These are phyloP conservation scores for Pseudomyrmex dendroicus DNA, from an alignment of 1,140 invertebrate species.

Conservation along the genomic window DNA sequence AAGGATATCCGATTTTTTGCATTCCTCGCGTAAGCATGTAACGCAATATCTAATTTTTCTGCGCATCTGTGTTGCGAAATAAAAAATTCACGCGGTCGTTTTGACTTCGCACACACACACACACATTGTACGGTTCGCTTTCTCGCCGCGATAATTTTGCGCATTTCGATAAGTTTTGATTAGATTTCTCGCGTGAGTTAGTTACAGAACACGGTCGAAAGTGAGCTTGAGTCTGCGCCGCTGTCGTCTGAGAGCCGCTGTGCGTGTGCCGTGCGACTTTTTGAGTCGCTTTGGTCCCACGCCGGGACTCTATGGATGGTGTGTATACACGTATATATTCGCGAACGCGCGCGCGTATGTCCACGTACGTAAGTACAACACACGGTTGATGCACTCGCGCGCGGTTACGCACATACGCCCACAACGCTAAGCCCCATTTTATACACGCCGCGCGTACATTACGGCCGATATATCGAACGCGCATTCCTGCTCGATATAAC, in stretches of 20 bases:
- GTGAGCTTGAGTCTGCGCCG: constrained; percentile 13
- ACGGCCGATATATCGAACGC: constrained; percentile 50
- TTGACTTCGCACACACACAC: not conserved
- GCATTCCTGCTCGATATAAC: constrained; percentile 46
- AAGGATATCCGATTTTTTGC: too few species aligned
- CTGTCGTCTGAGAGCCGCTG: constrained; percentile 80
- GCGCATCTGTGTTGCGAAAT: too few species aligned
- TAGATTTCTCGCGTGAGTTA: constrained; percentile 28
- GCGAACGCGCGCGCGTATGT: constrained; percentile 3
- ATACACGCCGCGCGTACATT: constrained; percentile 46
- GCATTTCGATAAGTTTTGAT: constrained; percentile 27
- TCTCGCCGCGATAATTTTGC: constrained; percentile 12
- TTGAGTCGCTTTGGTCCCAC: constrained; percentile 84
- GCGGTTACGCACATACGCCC: constrained; percentile 35
- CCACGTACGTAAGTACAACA: not conserved
- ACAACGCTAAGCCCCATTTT: constrained; percentile 18
- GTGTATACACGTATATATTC: constrained; percentile 34
- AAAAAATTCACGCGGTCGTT: not conserved
- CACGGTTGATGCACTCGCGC: constrained; percentile 25
- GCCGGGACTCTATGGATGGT: constrained; percentile 78
- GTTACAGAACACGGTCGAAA: constrained; percentile 7
- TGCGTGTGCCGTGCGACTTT: constrained; percentile 83
- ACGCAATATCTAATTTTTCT: not conserved
- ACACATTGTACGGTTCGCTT: not conserved
- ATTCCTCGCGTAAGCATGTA: not conserved